phyloP scores from a whole-genome alignment of 2,113 vertebrate species.

The Amphiprion ocellaris region DNA sequence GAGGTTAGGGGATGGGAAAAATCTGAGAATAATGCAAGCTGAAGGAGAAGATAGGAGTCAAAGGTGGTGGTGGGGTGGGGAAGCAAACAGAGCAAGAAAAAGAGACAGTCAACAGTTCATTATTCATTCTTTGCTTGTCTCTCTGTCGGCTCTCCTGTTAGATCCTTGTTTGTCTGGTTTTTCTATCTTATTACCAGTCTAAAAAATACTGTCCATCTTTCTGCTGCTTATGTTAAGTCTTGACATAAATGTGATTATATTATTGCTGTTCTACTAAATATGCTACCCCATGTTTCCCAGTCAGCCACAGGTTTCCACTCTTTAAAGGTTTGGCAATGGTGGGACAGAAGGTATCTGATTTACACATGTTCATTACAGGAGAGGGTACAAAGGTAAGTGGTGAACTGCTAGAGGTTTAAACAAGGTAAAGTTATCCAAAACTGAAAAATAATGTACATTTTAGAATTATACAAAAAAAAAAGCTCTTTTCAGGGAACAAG shows the following conservation, averaged over 20 bases:
- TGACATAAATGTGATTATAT: background rate
- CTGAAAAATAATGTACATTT: too few relatives aligned
- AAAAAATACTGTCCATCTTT: background rate
- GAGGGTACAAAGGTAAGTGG: background rate
- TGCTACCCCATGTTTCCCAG: too few relatives aligned
- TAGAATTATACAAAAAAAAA: too few relatives aligned
- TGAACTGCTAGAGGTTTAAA: too few relatives aligned
- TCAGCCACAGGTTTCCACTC: too few relatives aligned
- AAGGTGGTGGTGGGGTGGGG: background rate
- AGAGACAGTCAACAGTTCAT: constrained; percentile 16
- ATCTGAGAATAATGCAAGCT: constrained; percentile 42
- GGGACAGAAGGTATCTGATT: background rate
- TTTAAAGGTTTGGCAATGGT: too few relatives aligned
- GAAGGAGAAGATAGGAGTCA: constrained; percentile 32
- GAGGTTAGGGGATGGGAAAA: constrained; percentile 30
- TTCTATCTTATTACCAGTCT: background rate
- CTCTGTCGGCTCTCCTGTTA: constrained; percentile 3
- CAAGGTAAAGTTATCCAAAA: too few relatives aligned
- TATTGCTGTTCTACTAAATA: too few relatives aligned
- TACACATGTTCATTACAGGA: background rate
- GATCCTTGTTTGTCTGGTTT: background rate
- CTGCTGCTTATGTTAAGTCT: background rate
- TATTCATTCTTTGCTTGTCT: constrained; percentile 20
- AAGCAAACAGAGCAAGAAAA: constrained; percentile 8
- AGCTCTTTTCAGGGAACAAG: too few relatives aligned